These are phyloP conservation scores for Rhinichthys klamathensis DNA, from an alignment of 2,113 vertebrate genomes.

Conservation along the genomic window DNA sequence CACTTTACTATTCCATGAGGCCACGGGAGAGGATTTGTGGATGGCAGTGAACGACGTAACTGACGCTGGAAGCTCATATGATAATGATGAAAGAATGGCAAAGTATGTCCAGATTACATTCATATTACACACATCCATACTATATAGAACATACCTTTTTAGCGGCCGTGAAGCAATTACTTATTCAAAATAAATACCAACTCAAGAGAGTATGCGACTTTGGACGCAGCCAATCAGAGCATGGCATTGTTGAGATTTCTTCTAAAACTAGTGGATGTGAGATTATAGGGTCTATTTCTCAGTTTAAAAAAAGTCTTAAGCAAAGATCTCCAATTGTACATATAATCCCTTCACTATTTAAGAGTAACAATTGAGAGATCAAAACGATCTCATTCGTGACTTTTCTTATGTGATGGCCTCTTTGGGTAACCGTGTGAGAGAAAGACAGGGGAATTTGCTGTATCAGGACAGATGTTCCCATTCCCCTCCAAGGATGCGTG, in stretches of 20 bases:
- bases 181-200: too few relatives aligned
- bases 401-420: background rate
- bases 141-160: too few relatives aligned
- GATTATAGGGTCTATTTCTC: background rate
- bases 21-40: too few relatives aligned
- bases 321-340: slow-evolving; percentile 9
- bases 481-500: slow-evolving; percentile 4
- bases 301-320: background rate
- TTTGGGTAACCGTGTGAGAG: background rate
- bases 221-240: background rate
- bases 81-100: too few relatives aligned
- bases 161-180: too few relatives aligned
- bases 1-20: too few relatives aligned
- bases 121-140: too few relatives aligned
- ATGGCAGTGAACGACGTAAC: too few relatives aligned
- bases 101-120: too few relatives aligned
- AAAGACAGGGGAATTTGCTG: background rate
- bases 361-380: slow-evolving; percentile 1
- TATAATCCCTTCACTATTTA: background rate
- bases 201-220: too few relatives aligned
- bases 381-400: background rate
- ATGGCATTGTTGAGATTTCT: background rate
- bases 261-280: background rate
- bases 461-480: slow-evolving; percentile 2
- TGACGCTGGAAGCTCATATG: too few relatives aligned